phyloP scores from a whole-genome alignment of 2,888 invertebrate genomes.

The Monoplex corrugatus region DNA sequence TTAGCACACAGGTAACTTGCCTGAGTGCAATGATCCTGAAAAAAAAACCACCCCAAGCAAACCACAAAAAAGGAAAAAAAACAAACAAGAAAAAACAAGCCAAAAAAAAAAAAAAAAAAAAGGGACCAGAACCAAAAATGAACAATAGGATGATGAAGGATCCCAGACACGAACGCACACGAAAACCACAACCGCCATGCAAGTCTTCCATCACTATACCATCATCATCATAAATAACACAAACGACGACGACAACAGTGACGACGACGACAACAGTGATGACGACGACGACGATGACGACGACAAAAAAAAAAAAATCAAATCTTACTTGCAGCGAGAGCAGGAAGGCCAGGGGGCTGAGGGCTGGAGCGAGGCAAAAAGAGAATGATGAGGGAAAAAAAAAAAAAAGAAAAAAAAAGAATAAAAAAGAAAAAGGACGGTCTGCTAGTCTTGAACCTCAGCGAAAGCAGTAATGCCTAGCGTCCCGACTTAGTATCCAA shows the following conservation, averaged over 20 bases:
- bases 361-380: neutral
- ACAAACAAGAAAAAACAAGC: neutral
- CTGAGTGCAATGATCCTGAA: too few relatives aligned
- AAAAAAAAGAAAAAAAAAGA: neutral
- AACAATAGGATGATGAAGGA: neutral
- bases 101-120: neutral
- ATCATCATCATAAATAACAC: neutral
- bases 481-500: conserved; percentile 49
- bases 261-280: neutral
- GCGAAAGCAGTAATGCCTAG: conserved; percentile 53
- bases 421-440: neutral
- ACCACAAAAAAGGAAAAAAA: too few relatives aligned
- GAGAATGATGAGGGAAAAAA: too few relatives aligned
- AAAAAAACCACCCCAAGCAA: too few relatives aligned
- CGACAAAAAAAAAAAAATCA: neutral
- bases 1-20: too few relatives aligned
- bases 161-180: neutral
- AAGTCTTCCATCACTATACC: neutral
- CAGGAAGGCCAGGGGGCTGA: neutral
- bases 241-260: neutral
- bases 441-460: neutral
- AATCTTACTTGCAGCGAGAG: conserved; percentile 26
- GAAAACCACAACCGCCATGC: neutral
- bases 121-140: neutral
- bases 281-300: neutral